Percentiles rank a stretch among this genome's conserved stretches.
Conservation (phyloP, 1,140 invertebrate species). For the Ectropis grisescens region DNA sequence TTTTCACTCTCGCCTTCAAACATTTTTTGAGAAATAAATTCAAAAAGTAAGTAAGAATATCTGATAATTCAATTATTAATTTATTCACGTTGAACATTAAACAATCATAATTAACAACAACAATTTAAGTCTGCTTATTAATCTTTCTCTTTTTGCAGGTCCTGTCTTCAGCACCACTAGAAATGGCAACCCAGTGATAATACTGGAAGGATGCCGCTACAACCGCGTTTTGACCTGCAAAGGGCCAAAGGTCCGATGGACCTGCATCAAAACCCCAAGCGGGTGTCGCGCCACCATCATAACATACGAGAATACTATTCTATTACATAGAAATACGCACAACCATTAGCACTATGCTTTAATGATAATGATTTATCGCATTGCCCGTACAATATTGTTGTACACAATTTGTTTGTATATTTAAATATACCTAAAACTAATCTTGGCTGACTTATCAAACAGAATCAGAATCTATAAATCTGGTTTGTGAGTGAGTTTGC, state of each 20-base stretch:
- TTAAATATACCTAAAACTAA: background rate
- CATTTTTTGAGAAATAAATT: background rate
- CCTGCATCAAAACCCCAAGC: background rate
- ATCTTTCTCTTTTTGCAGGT: conserved; percentile 13
- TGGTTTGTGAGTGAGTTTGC: background rate
- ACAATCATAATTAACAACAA: background rate
- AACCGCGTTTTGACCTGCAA: conserved; percentile 1
- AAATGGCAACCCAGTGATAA: conserved; percentile 26
- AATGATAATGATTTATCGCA: background rate
- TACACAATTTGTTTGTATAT: background rate
- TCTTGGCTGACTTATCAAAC: background rate
- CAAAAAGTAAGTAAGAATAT: background rate
- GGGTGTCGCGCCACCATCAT: conserved; percentile 5
- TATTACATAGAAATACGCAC: background rate
- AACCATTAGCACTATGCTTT: conserved; percentile 1
- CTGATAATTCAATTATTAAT: background rate
- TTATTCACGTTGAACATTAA: background rate
- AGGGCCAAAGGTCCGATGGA: conserved; percentile 13
- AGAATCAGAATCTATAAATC: too few relatives aligned
- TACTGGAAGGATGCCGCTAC: conserved; percentile 7
- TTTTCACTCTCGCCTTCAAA: too few relatives aligned
- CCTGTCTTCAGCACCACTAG: conserved; percentile 17
- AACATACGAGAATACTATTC: background rate
- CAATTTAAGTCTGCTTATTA: conserved; percentile 2
- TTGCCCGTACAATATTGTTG: background rate